Evolutionary conservation across 2,797 vertebrate genomes (phyloP).

Genomic region (Bryconaethiops microstoma): DNA sequence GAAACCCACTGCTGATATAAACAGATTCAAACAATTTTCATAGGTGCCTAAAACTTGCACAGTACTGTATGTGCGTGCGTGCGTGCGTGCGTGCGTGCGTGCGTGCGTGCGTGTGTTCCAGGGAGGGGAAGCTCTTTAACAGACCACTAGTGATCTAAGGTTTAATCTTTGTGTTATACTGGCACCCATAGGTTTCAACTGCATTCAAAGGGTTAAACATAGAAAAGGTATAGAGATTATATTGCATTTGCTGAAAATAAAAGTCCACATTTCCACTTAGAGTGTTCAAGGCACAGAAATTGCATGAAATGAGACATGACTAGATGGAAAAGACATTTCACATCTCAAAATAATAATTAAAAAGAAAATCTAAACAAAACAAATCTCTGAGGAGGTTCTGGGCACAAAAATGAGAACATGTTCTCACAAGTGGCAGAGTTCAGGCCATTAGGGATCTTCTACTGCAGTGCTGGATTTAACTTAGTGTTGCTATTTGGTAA

Average conservation of each 20-base stretch:
- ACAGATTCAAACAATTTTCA: no score
- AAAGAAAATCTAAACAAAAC: background rate
- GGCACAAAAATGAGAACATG: background rate
- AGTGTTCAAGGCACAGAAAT: constrained; percentile 45
- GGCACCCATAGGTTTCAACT: constrained; percentile 13
- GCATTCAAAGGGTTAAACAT: background rate
- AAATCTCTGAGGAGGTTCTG: background rate
- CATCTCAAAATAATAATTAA: background rate
- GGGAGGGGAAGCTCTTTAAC: background rate
- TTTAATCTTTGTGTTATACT: constrained; percentile 2
- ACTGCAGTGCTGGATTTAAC: background rate
- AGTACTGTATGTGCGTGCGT: no score
- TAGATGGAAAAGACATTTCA: no score
- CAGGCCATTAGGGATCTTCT: background rate
- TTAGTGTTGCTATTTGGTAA: background rate
- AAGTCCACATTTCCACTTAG: background rate
- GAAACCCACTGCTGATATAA: no score
- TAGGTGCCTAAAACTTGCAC: no score
- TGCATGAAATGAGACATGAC: background rate
- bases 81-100: background rate
- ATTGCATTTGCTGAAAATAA: constrained; percentile 10
- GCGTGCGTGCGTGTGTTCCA: background rate
- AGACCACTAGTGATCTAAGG: background rate
- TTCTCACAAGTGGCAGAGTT: background rate
- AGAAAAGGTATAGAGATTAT: background rate